A percentile compares a stretch with the other conserved stretches of the same genome.
These are phyloP conservation scores for Alethe castanea DNA, from an alignment of 2,113 vertebrate genomes.

Conservation along the genomic window DNA sequence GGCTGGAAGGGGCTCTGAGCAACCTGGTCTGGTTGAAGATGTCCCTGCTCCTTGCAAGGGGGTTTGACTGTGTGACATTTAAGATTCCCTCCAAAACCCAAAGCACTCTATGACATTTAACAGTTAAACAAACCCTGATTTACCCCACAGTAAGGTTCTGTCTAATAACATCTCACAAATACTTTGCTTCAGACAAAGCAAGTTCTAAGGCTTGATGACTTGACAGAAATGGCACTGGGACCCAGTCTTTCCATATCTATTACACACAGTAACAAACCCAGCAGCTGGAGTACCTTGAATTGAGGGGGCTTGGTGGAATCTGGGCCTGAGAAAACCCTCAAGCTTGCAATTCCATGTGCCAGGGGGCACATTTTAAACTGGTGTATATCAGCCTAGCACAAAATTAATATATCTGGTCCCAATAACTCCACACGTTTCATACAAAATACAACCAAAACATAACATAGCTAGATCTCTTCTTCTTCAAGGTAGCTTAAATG, in stretches of 20 bases:
- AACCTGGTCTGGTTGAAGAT: neutral
- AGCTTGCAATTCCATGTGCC: neutral
- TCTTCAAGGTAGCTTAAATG: neutral
- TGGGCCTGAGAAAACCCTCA: neutral
- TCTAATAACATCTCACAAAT: neutral
- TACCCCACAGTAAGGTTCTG: neutral
- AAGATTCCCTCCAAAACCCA: neutral
- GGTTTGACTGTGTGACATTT: neutral
- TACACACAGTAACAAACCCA: neutral
- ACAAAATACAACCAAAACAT: constrained; percentile 14
- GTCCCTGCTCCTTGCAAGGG: neutral
- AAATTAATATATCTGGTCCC: neutral
- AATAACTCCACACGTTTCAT: neutral
- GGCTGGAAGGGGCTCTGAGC: neutral
- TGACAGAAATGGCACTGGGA: neutral
- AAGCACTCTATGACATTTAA: neutral
- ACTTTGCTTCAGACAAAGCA: neutral
- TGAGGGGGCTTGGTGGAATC: neutral
- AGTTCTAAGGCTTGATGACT: neutral
- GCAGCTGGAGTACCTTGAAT: neutral
- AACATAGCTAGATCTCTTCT: neutral
- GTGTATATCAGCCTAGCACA: neutral
- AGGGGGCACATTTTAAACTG: neutral
- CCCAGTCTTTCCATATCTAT: neutral
- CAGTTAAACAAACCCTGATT: neutral